Conservation (phyloP, 2,888 invertebrate genomes). For the Leucophenga maculata region DNA sequence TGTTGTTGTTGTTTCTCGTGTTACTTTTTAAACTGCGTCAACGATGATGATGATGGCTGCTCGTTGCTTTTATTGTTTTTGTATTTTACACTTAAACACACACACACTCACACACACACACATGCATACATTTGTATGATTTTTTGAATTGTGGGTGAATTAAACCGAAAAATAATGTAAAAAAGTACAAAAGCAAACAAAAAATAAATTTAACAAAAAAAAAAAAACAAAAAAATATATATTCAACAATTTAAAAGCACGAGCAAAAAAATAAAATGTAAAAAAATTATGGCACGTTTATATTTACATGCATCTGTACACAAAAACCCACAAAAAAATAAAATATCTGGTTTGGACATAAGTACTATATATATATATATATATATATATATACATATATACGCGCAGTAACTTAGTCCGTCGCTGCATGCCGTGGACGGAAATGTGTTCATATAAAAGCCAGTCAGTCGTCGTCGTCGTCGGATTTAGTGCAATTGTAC, state of each 20-base stretch:
- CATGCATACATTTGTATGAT: conserved; percentile 31
- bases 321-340: conserved; percentile 29
- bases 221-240: conserved; percentile 35
- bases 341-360: conserved; percentile 50
- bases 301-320: conserved; percentile 1
- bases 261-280: conserved; percentile 40
- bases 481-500: not conserved
- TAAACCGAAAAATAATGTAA: conserved; percentile 43
- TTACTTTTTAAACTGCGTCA: not conserved
- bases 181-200: conserved; percentile 22
- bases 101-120: not conserved
- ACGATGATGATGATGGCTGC: too few relatives aligned
- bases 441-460: not conserved
- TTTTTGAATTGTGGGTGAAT: conserved; percentile 62
- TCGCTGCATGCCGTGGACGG: not conserved
- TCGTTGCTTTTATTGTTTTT: conserved; percentile 17
- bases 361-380: conserved; percentile 7
- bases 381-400: conserved; percentile 5
- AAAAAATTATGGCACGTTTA: conserved; percentile 43
- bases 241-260: conserved; percentile 4
- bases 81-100: conserved; percentile 12
- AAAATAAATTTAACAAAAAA: conserved; percentile 25
- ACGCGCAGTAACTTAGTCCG: not conserved
- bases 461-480: too few relatives aligned
- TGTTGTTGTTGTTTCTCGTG: conserved; percentile 31